These are phyloP conservation scores for Scomber colias DNA, from an alignment of 2,113 vertebrate genomes.

Conservation along the genomic window DNA sequence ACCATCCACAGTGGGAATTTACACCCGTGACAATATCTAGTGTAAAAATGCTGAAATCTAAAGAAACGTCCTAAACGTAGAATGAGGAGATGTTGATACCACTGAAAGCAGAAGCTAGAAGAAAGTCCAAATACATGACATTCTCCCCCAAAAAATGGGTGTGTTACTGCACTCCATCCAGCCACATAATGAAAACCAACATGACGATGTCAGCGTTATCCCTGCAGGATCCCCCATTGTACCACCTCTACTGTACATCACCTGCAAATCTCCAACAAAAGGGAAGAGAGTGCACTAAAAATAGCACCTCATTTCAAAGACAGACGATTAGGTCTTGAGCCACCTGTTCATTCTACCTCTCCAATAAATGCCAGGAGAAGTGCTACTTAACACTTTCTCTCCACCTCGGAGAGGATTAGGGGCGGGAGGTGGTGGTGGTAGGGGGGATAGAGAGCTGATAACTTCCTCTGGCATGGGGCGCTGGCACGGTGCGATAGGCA, in stretches of 20 bases:
- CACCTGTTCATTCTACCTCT: constrained; percentile 74
- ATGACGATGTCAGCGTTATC: constrained; percentile 27
- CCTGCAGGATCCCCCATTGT: constrained; percentile 19
- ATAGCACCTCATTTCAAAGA: constrained; percentile 72
- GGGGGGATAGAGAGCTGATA: constrained; percentile 60
- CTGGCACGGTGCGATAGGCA: constrained; percentile 56
- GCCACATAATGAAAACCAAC: constrained; percentile 18
- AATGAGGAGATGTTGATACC: not conserved
- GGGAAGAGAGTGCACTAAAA: constrained; percentile 53
- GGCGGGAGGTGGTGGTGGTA: not conserved
- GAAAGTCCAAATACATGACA: not conserved
- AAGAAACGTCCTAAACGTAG: not conserved
- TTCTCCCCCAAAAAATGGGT: not conserved
- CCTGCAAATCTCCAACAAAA: constrained; percentile 49
- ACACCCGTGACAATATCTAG: no score
- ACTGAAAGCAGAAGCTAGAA: not conserved
- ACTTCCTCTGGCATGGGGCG: constrained; percentile 65
- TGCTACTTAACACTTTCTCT: constrained; percentile 69
- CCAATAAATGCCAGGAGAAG: constrained; percentile 62
- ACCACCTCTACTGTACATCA: constrained; percentile 37
- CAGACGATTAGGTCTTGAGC: constrained; percentile 58
- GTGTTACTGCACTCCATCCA: constrained; percentile 18
- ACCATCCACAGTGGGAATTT: no score
- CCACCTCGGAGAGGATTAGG: constrained; percentile 65
- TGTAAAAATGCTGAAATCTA: no score